Percentiles rank a stretch among this genome's conserved stretches.
Evolutionary conservation across 2,113 vertebrate species (phyloP).

Genomic region (Camelus dromedarius): DNA sequence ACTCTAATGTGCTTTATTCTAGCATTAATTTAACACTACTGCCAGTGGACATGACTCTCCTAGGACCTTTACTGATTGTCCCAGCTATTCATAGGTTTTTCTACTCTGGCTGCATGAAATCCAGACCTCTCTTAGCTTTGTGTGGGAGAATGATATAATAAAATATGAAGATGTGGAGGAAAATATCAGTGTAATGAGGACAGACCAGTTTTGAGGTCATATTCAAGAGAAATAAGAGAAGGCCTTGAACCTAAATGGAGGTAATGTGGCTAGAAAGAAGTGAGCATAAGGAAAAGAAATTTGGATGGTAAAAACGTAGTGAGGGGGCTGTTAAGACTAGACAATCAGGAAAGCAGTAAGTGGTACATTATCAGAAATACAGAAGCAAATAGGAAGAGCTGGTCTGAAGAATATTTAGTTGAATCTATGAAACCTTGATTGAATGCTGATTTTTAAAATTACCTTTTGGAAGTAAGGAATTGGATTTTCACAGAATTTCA

Average conservation of each 20-base stretch:
- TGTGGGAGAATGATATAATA: background rate
- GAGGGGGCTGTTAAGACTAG: background rate
- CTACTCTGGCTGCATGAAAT: background rate
- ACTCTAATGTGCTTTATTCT: background rate
- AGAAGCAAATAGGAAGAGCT: background rate
- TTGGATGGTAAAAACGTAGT: background rate
- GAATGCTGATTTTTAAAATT: background rate
- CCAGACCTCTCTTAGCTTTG: background rate
- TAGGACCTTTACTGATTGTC: conserved; percentile 15
- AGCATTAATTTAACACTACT: conserved; percentile 28
- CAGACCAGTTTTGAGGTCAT: background rate
- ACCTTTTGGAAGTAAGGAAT: background rate
- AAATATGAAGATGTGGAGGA: background rate
- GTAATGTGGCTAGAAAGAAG: background rate
- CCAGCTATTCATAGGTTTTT: conserved; percentile 5
- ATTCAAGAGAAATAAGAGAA: conserved; percentile 24
- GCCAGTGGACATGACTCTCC: background rate
- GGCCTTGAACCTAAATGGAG: background rate
- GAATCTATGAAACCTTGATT: background rate
- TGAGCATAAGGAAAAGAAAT: background rate
- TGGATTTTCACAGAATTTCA: conserved; percentile 28
- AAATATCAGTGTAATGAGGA: background rate
- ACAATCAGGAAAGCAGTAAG: background rate
- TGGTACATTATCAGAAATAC: conserved; percentile 14
- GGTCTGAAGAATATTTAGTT: conserved; percentile 18